phyloP scores from a whole-genome alignment of 2,888 invertebrate genomes.

The Machimus atricapillus region DNA sequence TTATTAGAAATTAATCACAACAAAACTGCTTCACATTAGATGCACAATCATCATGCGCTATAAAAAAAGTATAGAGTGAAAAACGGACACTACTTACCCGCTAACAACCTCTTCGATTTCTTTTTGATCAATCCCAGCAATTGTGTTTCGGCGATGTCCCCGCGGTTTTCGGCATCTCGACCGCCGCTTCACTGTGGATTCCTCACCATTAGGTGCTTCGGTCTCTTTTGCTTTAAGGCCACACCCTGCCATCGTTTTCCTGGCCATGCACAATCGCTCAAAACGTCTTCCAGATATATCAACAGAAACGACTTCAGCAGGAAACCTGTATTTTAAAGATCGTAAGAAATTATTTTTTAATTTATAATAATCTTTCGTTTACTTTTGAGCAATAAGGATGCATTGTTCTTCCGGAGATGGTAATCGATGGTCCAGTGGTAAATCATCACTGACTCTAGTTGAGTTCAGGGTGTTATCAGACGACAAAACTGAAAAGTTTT shows the following conservation, averaged over 20 bases:
- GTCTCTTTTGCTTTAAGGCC: neutral
- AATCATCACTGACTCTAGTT: conserved; percentile 57
- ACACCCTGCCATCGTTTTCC: conserved; percentile 74
- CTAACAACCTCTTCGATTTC: conserved; percentile 86
- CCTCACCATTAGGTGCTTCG: conserved; percentile 60
- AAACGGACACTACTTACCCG: conserved; percentile 69
- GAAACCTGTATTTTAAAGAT: conserved; percentile 69
- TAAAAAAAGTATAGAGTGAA: neutral
- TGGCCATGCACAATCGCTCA: conserved; percentile 85
- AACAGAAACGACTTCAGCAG: conserved; percentile 86
- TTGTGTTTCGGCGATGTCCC: conserved; percentile 87
- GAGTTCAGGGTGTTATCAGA: neutral
- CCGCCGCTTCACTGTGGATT: conserved; percentile 73
- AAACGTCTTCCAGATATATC: conserved; percentile 89
- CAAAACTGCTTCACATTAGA: conserved; percentile 29
- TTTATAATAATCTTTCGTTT: conserved; percentile 46
- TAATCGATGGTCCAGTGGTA: conserved; percentile 81
- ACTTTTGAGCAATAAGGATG: conserved; percentile 83
- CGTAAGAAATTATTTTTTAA: neutral
- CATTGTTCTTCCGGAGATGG: conserved; percentile 89
- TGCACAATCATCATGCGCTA: neutral
- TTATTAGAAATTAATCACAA: conserved; percentile 12
- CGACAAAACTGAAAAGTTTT: neutral
- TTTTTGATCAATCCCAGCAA: conserved; percentile 89
- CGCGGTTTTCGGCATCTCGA: conserved; percentile 78